Evolutionary conservation across 2,797 vertebrate species (phyloP).

Genomic region (Heliangelus exortis): DNA sequence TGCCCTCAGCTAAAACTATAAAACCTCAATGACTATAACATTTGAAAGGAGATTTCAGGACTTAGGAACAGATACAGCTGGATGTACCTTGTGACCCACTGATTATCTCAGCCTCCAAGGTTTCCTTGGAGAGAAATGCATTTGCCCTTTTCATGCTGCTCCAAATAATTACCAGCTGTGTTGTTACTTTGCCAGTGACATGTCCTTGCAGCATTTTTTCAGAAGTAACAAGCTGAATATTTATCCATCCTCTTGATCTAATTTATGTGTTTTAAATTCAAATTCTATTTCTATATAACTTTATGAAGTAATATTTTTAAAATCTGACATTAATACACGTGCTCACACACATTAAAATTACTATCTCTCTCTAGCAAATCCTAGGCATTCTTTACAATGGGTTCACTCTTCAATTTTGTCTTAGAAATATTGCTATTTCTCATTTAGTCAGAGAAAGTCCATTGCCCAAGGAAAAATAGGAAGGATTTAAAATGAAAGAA

Average conservation of each 20-base stretch:
- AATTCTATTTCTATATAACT: background rate
- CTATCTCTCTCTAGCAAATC: background rate
- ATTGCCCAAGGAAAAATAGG: slow-evolving; percentile 14
- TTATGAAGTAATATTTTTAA: background rate
- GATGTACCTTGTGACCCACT: background rate
- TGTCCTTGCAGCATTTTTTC: slow-evolving; percentile 9
- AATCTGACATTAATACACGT: background rate
- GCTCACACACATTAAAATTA: background rate
- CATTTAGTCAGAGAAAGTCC: slow-evolving; percentile 18
- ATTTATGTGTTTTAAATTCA: background rate
- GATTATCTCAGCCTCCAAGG: slow-evolving; percentile 5
- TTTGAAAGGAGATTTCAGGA: slow-evolving; percentile 4
- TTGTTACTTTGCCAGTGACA: slow-evolving; percentile 12
- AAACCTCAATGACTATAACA: background rate
- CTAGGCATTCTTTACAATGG: background rate
- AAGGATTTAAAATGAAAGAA: slow-evolving; percentile 18
- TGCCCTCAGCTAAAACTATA: background rate
- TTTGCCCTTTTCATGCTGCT: slow-evolving; percentile 22
- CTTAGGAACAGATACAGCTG: background rate
- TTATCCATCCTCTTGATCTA: background rate
- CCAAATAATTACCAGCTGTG: slow-evolving; percentile 42
- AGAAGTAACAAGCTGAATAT: slow-evolving; percentile 15
- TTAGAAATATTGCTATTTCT: slow-evolving; percentile 35
- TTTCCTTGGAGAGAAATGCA: background rate
- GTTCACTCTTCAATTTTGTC: background rate